A percentile compares a stretch with the other conserved stretches of the same genome.
These are phyloP conservation scores for Agelas oroides DNA, from an alignment of 37 sponge, comb jelly and placozoan genomes.

Conservation along the genomic window DNA sequence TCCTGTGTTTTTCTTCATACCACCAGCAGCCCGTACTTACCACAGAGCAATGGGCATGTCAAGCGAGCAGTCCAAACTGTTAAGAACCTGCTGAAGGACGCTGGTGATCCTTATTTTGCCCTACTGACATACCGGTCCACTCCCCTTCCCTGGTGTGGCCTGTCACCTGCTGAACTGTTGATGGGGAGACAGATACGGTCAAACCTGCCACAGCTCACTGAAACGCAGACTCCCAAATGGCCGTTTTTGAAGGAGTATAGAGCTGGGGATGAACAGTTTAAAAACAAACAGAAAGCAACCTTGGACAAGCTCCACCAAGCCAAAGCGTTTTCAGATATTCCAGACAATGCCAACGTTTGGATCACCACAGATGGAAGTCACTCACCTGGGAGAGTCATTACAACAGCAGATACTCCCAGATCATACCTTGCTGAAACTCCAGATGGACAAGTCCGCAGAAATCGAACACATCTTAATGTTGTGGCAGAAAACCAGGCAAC, in stretches of 20 bases:
- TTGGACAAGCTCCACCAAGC: constrained; percentile 31
- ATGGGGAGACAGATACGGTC: constrained; percentile 31
- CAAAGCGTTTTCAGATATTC: neutral
- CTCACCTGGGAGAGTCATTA: neutral
- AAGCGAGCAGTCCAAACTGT: constrained; percentile 36
- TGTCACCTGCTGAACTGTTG: constrained; percentile 14
- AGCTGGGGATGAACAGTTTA: neutral
- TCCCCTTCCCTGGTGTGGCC: constrained; percentile 39
- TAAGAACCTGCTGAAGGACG: constrained; percentile 7
- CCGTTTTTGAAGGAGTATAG: constrained; percentile 13
- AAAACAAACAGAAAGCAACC: constrained; percentile 24
- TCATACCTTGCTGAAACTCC: constrained; percentile 41
- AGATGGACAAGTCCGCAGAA: constrained; percentile 33
- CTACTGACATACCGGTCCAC: constrained; percentile 34
- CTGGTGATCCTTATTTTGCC: constrained; percentile 17
- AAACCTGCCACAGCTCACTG: constrained; percentile 20
- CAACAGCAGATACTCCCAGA: constrained; percentile 35
- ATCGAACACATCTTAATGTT: neutral
- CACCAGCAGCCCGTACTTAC: constrained; percentile 22
- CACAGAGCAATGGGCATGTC: constrained; percentile 42
- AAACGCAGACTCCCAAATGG: constrained; percentile 3
- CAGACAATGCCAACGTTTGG: neutral
- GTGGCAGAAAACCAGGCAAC: neutral
- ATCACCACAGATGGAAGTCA: neutral
- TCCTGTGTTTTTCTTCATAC: constrained; percentile 9